These are phyloP conservation scores for Drosophila yooni DNA, from an alignment of 2,888 invertebrate species.

Conservation along the genomic window DNA sequence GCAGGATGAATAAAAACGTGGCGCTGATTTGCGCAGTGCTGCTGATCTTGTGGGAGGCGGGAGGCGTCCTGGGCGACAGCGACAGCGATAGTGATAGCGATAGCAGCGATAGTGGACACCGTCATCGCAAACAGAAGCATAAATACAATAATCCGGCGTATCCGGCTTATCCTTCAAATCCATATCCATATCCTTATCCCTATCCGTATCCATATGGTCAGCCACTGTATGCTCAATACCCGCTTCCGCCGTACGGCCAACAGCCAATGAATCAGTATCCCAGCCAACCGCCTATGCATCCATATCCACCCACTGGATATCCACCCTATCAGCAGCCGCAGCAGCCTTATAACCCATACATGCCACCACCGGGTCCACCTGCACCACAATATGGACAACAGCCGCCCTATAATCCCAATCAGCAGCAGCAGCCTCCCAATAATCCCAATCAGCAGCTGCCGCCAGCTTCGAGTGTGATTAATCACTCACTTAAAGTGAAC, in stretches of 20 bases:
- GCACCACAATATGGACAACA: conserved; percentile 6
- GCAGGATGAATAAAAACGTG: conserved; percentile 34
- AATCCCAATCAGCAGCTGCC: conserved; percentile 10
- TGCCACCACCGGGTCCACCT: background rate
- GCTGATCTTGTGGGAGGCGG: conserved; percentile 21
- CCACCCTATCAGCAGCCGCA: conserved; percentile 1
- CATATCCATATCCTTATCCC: conserved; percentile 10
- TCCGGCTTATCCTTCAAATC: conserved; percentile 15
- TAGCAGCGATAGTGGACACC: conserved; percentile 17
- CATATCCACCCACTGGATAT: background rate
- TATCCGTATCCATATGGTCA: conserved; percentile 19
- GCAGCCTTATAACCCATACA: conserved; percentile 8
- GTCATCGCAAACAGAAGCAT: conserved; percentile 23
- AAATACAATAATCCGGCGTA: conserved; percentile 52
- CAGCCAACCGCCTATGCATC: background rate
- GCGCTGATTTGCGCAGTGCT: conserved; percentile 29
- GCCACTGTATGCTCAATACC: conserved; percentile 5
- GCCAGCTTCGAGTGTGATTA: conserved; percentile 55
- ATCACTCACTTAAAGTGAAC: conserved; percentile 72
- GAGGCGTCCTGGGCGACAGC: conserved; percentile 34
- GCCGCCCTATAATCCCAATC: conserved; percentile 10
- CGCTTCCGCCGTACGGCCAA: conserved; percentile 3
- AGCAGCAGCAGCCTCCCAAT: background rate
- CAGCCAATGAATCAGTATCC: conserved; percentile 15
- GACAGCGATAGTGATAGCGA: conserved; percentile 34